Evolutionary conservation across 2,113 vertebrate genomes (phyloP).

Genomic region (Burhinus bistriatus): DNA sequence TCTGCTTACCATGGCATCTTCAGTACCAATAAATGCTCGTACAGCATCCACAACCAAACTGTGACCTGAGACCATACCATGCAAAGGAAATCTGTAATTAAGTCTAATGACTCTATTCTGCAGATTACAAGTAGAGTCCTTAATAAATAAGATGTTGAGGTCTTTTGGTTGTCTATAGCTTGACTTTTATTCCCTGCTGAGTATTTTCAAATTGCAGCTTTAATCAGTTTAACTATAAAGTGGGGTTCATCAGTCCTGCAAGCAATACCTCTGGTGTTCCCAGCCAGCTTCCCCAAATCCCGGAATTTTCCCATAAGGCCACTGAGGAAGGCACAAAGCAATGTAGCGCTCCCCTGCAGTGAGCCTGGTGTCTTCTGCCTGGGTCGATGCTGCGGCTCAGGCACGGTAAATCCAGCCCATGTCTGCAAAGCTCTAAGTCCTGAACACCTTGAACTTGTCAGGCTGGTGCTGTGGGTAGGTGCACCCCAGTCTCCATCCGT

Average conservation of each 20-base stretch:
- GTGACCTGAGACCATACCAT: fast-evolving
- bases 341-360: fast-evolving
- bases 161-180: background rate
- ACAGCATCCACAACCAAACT: background rate
- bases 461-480: fast-evolving
- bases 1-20: fast-evolving
- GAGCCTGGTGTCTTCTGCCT: background rate
- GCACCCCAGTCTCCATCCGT: fast-evolving
- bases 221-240: background rate
- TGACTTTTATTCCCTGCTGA: background rate
- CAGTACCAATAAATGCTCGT: background rate
- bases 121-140: background rate
- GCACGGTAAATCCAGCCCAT: background rate
- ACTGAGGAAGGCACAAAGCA: background rate
- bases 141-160: background rate
- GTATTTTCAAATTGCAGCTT: background rate
- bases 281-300: background rate
- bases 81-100: background rate
- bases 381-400: background rate
- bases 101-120: background rate
- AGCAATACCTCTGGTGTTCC: background rate
- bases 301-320: background rate
- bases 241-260: background rate
- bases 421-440: background rate
- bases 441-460: background rate